phyloP scores from a whole-genome alignment of 1,140 invertebrate species.

The Rhysida immarginata region DNA sequence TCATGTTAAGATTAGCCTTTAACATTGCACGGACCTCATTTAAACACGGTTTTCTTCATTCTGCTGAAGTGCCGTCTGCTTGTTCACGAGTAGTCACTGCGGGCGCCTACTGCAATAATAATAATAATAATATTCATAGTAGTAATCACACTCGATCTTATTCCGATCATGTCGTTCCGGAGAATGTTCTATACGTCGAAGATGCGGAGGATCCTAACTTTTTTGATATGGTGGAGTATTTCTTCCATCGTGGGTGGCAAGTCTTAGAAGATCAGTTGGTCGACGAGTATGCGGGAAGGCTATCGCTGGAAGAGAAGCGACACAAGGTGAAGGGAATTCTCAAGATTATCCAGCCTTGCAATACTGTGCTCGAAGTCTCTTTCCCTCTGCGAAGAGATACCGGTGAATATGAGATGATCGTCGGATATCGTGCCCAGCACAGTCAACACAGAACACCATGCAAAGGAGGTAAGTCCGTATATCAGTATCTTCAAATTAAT shows the following conservation, averaged over 20 bases:
- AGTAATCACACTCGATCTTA: neutral
- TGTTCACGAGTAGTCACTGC: neutral
- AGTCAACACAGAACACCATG: conserved; percentile 90
- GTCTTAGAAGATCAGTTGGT: conserved; percentile 80
- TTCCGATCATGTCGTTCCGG: conserved; percentile 48
- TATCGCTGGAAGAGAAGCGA: conserved; percentile 66
- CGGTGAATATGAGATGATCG: conserved; percentile 93
- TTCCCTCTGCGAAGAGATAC: conserved; percentile 91
- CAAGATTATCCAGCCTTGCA: conserved; percentile 84
- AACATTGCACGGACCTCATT: neutral
- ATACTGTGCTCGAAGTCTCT: conserved; percentile 83
- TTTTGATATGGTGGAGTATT: conserved; percentile 93
- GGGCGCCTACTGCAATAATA: no score
- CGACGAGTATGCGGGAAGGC: conserved; percentile 54
- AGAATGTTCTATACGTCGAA: conserved; percentile 63
- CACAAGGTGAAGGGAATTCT: conserved; percentile 85
- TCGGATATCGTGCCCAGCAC: conserved; percentile 92
- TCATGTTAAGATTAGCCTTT: neutral
- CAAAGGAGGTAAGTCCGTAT: conserved; percentile 91
- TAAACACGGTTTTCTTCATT: neutral
- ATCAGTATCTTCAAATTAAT: no score
- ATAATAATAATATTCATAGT: no score
- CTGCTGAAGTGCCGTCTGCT: neutral
- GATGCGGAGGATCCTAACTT: conserved; percentile 60
- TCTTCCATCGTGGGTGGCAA: conserved; percentile 73